Conservation (phyloP, 1,140 invertebrate species). For the Laodelphax striatellus region DNA sequence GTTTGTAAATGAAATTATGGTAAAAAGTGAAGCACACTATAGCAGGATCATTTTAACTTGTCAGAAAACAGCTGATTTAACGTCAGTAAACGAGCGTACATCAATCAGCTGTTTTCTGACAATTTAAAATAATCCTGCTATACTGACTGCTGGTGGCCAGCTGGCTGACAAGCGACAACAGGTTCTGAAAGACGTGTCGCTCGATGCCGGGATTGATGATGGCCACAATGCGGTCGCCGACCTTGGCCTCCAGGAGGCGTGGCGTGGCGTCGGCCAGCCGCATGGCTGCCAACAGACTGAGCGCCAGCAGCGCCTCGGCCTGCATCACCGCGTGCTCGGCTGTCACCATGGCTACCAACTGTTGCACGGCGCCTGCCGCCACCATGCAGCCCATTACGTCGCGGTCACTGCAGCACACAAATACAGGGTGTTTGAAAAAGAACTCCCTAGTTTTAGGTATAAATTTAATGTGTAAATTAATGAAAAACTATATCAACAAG, state of each 20-base stretch:
- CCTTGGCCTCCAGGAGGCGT: slow-evolving; percentile 18
- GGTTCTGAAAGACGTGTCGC: slow-evolving; percentile 23
- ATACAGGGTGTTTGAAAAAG: too few relatives aligned
- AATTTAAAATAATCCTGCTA: neutral
- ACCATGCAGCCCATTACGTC: slow-evolving; percentile 48
- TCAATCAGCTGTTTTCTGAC: too few relatives aligned
- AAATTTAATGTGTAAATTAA: too few relatives aligned
- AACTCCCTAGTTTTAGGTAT: too few relatives aligned
- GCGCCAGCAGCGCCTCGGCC: slow-evolving; percentile 66
- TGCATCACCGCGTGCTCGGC: slow-evolving; percentile 78
- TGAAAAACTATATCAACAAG: neutral
- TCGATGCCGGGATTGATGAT: slow-evolving; percentile 15
- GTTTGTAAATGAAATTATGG: too few relatives aligned
- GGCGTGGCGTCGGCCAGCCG: slow-evolving; percentile 21
- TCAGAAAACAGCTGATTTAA: too few relatives aligned
- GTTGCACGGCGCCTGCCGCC: slow-evolving; percentile 52
- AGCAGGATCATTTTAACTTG: too few relatives aligned
- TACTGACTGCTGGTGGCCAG: slow-evolving; percentile 19
- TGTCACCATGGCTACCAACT: slow-evolving; percentile 66
- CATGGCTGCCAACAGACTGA: slow-evolving; percentile 46
- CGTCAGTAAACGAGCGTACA: too few relatives aligned
- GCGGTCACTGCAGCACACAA: slow-evolving; percentile 30
- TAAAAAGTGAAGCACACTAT: too few relatives aligned
- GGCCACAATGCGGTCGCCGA: slow-evolving; percentile 19
- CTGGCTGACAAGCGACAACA: slow-evolving; percentile 21